Conservation (phyloP, 2,888 invertebrate genomes). For the Leptogaster cylindrica region DNA sequence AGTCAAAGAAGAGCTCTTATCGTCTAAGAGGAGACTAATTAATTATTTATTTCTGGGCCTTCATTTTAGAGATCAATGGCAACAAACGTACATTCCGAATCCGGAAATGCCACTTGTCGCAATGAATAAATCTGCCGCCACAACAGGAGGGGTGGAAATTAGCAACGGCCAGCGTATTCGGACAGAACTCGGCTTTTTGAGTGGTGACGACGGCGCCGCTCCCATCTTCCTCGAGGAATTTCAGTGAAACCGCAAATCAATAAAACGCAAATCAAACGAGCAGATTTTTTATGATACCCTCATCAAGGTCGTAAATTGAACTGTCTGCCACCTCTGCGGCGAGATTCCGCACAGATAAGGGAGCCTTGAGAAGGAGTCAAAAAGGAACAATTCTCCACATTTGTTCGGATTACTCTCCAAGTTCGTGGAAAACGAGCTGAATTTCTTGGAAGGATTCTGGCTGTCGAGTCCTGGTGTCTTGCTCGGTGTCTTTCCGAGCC, state of each 20-base stretch:
- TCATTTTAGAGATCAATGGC: no score
- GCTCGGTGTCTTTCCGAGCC: neutral
- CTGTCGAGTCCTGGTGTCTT: neutral
- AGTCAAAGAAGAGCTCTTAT: no score
- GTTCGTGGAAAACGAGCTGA: slow-evolving; percentile 11
- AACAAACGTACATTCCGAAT: no score
- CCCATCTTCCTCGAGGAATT: slow-evolving; percentile 12
- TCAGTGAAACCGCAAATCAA: slow-evolving; percentile 34
- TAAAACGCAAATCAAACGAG: slow-evolving; percentile 8
- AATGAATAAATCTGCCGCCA: no score
- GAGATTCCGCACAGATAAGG: neutral
- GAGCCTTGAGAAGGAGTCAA: neutral
- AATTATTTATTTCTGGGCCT: no score
- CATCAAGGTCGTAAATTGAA: slow-evolving; percentile 28
- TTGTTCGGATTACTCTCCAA: neutral
- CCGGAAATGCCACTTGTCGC: no score
- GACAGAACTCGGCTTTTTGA: no score
- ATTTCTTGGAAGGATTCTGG: slow-evolving; percentile 30
- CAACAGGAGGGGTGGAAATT: no score
- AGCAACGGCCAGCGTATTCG: no score
- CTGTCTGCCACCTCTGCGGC: slow-evolving; percentile 2
- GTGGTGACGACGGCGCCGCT: slow-evolving; percentile 30
- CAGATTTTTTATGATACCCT: neutral
- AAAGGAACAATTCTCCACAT: neutral
- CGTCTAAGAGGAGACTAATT: no score